Evolutionary conservation across 2,113 vertebrate species (phyloP).

Genomic region (Porphyrio hochstetteri): DNA sequence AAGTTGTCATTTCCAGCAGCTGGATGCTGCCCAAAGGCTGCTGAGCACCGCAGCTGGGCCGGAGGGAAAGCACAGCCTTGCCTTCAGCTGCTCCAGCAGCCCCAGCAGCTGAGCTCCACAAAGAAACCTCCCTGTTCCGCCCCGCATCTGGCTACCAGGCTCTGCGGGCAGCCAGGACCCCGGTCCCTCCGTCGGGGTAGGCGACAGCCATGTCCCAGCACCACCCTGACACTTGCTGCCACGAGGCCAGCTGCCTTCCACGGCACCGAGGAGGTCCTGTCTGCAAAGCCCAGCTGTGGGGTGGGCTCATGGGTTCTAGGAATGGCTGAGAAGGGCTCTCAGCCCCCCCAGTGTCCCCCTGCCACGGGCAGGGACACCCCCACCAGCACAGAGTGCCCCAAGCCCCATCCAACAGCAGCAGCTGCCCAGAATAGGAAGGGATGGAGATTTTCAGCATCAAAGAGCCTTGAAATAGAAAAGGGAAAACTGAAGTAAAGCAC

Average conservation of each 20-base stretch:
- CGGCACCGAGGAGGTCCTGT: not conserved
- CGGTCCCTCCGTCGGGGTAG: accelerated
- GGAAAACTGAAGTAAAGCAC: not conserved
- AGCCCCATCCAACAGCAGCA: not conserved
- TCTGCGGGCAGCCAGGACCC: not conserved
- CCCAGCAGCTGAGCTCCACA: not conserved
- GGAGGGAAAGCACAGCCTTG: not conserved
- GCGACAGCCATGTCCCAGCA: not conserved
- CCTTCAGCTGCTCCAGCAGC: not conserved
- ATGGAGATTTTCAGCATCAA: not conserved
- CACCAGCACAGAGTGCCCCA: too few species aligned
- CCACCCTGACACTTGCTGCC: accelerated
- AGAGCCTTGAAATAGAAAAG: not conserved
- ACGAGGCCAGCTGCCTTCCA: accelerated
- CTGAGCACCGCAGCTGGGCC: not conserved
- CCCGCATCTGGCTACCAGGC: not conserved
- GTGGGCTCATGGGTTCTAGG: not conserved
- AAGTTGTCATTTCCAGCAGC: constrained; percentile 43
- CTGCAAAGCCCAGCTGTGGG: not conserved
- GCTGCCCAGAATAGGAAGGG: not conserved
- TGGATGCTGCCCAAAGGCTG: constrained; percentile 32
- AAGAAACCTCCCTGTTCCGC: not conserved
- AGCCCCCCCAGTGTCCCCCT: too few species aligned
- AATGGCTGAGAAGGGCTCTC: too few species aligned
- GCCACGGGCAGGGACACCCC: too few species aligned